Percentiles rank a stretch among this genome's conserved stretches.
Conservation (phyloP, 1,140 invertebrate species). For the Drosophila punjabiensis region DNA sequence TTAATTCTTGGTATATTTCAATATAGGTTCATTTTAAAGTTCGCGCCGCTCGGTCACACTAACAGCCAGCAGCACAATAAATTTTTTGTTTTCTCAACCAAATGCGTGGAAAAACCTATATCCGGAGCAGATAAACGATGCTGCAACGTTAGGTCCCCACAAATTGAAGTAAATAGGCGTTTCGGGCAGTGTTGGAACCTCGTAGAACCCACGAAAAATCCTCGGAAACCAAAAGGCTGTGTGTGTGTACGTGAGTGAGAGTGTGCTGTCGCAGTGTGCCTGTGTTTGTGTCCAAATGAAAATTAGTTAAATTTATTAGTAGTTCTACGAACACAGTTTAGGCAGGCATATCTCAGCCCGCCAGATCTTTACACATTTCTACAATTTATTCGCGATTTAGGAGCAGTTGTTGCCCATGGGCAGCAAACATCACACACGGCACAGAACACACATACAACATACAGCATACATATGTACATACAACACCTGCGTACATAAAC, state of each 20-base stretch:
- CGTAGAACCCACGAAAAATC: background rate
- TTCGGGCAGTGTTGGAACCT: slow-evolving; percentile 5
- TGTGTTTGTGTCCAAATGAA: slow-evolving; percentile 56
- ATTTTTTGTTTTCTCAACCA: slow-evolving; percentile 45
- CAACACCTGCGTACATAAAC: slow-evolving; percentile 17
- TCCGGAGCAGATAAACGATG: slow-evolving; percentile 31
- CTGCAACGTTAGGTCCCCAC: slow-evolving; percentile 22
- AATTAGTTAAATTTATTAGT: slow-evolving; percentile 49
- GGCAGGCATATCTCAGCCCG: slow-evolving; percentile 17
- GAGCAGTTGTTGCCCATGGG: background rate
- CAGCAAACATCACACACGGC: slow-evolving; percentile 9
- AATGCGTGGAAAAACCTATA: slow-evolving; percentile 17
- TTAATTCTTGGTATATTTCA: slow-evolving; percentile 1
- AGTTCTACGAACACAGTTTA: slow-evolving; percentile 25
- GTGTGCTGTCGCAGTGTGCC: slow-evolving; percentile 46
- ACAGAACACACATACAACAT: slow-evolving; percentile 15
- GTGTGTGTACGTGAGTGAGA: slow-evolving; percentile 34
- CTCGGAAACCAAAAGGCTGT: slow-evolving; percentile 7
- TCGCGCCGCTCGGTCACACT: slow-evolving; percentile 2
- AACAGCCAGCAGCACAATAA: slow-evolving; percentile 45
- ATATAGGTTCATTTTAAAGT: background rate
- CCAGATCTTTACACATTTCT: slow-evolving; percentile 34
- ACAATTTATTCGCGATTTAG: slow-evolving; percentile 14
- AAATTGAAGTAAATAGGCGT: slow-evolving; percentile 13
- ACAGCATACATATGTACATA: slow-evolving; percentile 4